Conservation (phyloP, 2,113 vertebrate genomes). For the Columba livia region DNA sequence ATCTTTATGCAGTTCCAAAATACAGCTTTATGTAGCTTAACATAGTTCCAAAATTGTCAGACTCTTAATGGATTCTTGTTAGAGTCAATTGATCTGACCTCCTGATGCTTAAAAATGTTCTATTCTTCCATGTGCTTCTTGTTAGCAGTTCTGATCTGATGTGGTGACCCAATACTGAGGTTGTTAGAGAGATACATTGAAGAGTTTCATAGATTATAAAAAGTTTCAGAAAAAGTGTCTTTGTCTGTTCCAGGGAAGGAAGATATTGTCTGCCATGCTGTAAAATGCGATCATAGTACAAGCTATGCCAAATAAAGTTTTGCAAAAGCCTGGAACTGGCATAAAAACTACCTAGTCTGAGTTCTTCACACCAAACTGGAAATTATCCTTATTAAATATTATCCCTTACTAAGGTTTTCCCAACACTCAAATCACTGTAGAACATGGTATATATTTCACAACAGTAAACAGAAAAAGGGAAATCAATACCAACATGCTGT, state of each 20-base stretch:
- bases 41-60: background rate
- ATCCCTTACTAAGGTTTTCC: background rate
- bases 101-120: background rate
- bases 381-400: background rate
- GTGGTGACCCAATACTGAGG: background rate
- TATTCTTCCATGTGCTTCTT: background rate
- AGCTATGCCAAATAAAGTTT: background rate
- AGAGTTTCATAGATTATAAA: background rate
- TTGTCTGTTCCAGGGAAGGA: background rate
- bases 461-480: background rate
- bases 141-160: background rate
- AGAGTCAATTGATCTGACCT: background rate
- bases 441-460: slow-evolving; percentile 5
- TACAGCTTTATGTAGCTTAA: background rate
- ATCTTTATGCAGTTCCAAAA: background rate
- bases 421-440: background rate
- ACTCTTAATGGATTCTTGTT: background rate
- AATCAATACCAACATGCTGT: background rate
- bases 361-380: background rate
- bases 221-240: background rate
- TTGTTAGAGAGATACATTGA: background rate
- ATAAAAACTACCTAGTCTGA: background rate
- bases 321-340: background rate
- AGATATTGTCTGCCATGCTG: background rate
- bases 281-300: background rate